Evolutionary conservation across 2,888 invertebrate species (phyloP), one percentile per base, ranked within the genome.

Genomic region (Pandemis corylana): DNA sequence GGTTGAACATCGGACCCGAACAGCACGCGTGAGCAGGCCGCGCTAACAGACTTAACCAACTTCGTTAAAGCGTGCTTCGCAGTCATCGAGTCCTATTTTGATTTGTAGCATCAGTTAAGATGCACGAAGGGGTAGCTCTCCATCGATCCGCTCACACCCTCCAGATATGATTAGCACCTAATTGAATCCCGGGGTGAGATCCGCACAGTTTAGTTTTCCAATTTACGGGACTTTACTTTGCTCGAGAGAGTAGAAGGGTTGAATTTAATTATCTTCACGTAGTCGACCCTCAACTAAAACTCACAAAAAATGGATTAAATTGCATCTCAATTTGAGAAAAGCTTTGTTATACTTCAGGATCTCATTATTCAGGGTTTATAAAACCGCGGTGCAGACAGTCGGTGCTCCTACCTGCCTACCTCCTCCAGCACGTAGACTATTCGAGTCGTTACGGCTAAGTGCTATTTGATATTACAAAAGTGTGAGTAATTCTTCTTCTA

Each of bases 151-250:
- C 86, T 90, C 88, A 91, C 92, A 90, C 94, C 94, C 94, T 92
- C 90, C 87, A 94, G 90, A 94, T 94, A 94, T 94, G 94, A 94
- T 94, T 94, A 94, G 91, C 88, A 88, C 88, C 92, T 94, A 94
- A 94, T 94, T 94, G 92, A 94, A 94, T 93, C 89, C 85, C 88
- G 90, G 93, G 93, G 92, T 89, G 93, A 90, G 92, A 92, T 91
- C 90, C 91, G 87, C 83, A 82, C 89, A 93, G 94, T 94, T 94
- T 94, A 94, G 94, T 94, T 94, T 94, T 94, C 93, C 91, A 94
- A 94, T 94, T 93, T 93, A 90, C 92, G 91, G 89, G 92, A 89
- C 90, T 93, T 90, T 90, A 90, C 89, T 91, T 89, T 88, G 87
- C 88, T 87, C 85, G 84, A 84, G 84, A 87, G 85, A 89, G 89